Evolutionary conservation across 2,113 vertebrate genomes (phyloP).

Genomic region (Pygoscelis antarcticus): DNA sequence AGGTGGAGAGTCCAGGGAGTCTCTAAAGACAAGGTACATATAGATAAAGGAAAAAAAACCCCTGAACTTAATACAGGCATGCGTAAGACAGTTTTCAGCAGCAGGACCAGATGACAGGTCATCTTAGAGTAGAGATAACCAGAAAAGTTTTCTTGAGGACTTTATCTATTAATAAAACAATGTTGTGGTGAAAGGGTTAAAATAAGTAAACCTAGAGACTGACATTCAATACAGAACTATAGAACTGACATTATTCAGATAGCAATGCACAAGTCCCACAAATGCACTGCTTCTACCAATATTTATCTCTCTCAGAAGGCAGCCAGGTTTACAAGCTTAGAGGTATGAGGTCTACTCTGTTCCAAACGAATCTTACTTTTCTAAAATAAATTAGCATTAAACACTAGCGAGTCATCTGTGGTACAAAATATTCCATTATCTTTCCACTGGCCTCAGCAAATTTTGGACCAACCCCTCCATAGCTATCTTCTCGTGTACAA

Average conservation of each 20-base stretch:
- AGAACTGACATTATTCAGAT: not conserved
- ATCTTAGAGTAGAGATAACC: not conserved
- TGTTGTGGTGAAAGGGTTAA: not conserved
- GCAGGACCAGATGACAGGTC: not conserved
- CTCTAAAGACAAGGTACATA: slow-evolving; percentile 78
- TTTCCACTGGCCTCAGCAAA: not conserved
- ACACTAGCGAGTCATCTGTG: not conserved
- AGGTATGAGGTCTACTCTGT: not conserved
- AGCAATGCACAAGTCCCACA: not conserved
- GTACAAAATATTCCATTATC: not conserved
- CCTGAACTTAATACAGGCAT: not conserved
- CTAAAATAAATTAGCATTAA: not conserved
- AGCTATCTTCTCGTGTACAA: not conserved
- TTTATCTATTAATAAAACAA: not conserved
- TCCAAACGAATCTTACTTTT: not conserved
- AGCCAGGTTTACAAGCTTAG: not conserved
- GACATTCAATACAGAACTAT: not conserved
- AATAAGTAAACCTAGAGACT: not conserved
- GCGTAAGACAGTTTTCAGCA: not conserved
- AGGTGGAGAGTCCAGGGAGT: slow-evolving; percentile 82
- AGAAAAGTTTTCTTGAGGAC: not conserved
- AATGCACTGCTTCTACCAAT: not conserved
- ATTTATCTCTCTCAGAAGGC: not conserved
- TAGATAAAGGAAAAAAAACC: slow-evolving; percentile 10
- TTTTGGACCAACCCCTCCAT: not conserved